These are phyloP conservation scores for Rhagium mordax DNA, from an alignment of 2,888 invertebrate species.

Conservation along the genomic window DNA sequence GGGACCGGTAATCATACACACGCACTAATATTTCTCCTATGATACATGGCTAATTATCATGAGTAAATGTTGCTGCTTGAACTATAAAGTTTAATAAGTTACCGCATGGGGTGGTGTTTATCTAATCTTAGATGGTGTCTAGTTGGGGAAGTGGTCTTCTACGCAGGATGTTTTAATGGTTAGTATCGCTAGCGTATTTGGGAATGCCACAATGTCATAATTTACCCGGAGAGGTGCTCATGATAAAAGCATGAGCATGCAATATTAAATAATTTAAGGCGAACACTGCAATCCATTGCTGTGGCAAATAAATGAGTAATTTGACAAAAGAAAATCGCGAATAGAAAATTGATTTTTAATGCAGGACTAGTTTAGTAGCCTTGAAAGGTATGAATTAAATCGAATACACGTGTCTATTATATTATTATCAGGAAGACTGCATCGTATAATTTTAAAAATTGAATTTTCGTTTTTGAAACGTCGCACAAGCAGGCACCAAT, in stretches of 20 bases:
- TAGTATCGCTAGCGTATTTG: conserved; percentile 5
- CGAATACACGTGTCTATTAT: no score
- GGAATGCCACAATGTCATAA: conserved; percentile 23
- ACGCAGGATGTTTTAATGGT: conserved; percentile 23
- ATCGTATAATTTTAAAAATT: no score
- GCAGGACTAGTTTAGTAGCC: no score
- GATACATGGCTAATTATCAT: conserved; percentile 63
- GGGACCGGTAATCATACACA: conserved; percentile 50
- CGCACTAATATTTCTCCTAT: conserved; percentile 44
- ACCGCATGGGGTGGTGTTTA: conserved; percentile 54
- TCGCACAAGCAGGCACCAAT: no score
- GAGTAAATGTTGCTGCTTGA: conserved; percentile 60
- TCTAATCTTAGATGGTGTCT: conserved; percentile 41
- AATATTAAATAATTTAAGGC: conserved; percentile 21
- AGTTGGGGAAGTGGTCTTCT: conserved; percentile 10
- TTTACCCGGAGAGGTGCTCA: conserved; percentile 16
- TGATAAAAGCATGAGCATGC: conserved; percentile 11
- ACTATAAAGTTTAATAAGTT: conserved; percentile 55
- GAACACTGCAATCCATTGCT: not conserved
- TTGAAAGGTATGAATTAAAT: no score
- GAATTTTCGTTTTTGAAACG: no score
- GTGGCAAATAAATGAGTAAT: no score
- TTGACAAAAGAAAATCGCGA: no score
- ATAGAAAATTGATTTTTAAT: no score
- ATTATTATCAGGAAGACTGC: no score